Evolutionary conservation across 2,888 invertebrate species (phyloP), one percentile per base, ranked within the genome.

Genomic region (Aelia acuminata): DNA sequence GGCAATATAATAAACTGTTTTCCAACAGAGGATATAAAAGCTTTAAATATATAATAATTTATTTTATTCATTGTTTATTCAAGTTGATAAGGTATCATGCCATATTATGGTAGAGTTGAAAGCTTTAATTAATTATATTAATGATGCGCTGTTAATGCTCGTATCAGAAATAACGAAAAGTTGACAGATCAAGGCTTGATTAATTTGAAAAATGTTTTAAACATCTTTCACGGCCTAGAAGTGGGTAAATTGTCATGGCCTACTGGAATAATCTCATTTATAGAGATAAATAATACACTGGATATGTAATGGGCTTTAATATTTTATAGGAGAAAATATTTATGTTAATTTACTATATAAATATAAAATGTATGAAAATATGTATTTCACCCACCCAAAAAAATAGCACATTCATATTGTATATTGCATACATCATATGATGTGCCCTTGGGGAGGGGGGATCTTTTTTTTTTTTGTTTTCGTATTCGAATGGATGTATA

Each of bases 231-330:
- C 87, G 87, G 87, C 87, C 87, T 87, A 87, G 80, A 87, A 80
- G 87, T 87, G 87, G 80, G 87, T 86, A 49, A 75, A 87, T 57
- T 87, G 75, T 75, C 84, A 80, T 57, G 87, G 87, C 87, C 87
- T 87, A 87, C 75, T 57, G 57, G 75, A 86, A 86, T 86, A 86
- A 87, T 87, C 84, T 87, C 87, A 87, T 80, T 86, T 63, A 49
- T 87, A 87, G 80, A 87, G 87, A 87, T 87, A 87, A 75, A 49
- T 87, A 85, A 85, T 87, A 84, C 89, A 88, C 87, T 89, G 87
- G 88, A 88, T 88, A 88, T 88, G 84, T 89, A 89, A 89, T 89
- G 89, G 80, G 89, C 89, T 89, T 89, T 89, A 89, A 89, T 89
- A 89, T 89, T 89, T 89, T 89, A 89, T 90, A 90, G 89, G 86